These are phyloP conservation scores for Mystacornis crossleyi DNA, from an alignment of 2,113 vertebrate species.

Conservation along the genomic window DNA sequence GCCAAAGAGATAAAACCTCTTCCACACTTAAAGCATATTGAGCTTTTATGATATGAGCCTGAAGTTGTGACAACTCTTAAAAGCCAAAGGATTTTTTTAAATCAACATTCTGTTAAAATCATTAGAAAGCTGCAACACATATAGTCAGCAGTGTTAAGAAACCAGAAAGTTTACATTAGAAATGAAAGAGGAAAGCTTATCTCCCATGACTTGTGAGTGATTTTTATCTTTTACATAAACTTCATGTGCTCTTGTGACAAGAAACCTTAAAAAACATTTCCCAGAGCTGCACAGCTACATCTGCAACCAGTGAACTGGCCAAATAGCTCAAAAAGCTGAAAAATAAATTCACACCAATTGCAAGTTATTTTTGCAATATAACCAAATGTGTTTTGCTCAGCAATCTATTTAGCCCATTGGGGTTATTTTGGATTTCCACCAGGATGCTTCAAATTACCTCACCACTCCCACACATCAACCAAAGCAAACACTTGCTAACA, in stretches of 20 bases:
- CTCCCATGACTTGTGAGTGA: not conserved
- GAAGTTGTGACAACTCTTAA: not conserved
- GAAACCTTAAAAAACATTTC: not conserved
- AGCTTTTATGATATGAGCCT: not conserved
- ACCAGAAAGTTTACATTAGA: not conserved
- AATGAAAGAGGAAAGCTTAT: not conserved
- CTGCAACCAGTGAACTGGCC: not conserved
- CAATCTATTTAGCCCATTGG: not conserved
- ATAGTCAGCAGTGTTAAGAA: not conserved
- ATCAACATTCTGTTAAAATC: not conserved
- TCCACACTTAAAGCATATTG: not conserved
- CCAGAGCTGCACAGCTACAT: not conserved
- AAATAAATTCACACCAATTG: not conserved
- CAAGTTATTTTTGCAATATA: not conserved
- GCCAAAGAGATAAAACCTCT: not conserved
- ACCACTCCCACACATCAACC: conserved; percentile 19
- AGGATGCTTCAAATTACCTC: conserved; percentile 33
- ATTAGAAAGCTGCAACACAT: not conserved
- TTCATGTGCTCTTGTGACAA: not conserved
- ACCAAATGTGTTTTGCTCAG: not conserved
- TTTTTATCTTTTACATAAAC: not conserved
- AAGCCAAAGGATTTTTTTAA: not conserved
- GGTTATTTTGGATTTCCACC: conserved; percentile 37
- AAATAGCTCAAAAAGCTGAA: not conserved
- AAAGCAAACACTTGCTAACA: conserved; percentile 40